These are phyloP conservation scores for Falco concolor DNA, from an alignment of 2,797 vertebrate genomes.

Conservation along the genomic window DNA sequence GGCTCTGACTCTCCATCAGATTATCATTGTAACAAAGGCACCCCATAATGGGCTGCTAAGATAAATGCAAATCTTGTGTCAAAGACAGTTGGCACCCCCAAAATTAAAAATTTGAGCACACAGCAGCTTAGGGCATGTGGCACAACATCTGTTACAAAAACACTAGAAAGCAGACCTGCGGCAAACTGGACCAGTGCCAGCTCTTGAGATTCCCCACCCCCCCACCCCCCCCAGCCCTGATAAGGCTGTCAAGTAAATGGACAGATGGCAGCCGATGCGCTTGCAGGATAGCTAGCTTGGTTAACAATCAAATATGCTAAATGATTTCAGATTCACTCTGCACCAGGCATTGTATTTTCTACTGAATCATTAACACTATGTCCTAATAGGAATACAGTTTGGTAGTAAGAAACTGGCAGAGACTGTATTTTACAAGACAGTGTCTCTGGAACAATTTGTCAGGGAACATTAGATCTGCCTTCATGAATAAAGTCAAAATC, in stretches of 20 bases:
- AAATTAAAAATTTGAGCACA: slow-evolving; percentile 41
- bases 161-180: slow-evolving; percentile 63
- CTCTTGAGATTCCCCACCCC: not conserved
- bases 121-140: slow-evolving; percentile 62
- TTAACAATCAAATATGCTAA: slow-evolving; percentile 62
- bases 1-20: not conserved
- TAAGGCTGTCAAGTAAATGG: slow-evolving; percentile 66
- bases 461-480: not conserved
- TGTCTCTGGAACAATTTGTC: not conserved
- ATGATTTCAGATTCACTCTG: slow-evolving; percentile 48
- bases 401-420: not conserved
- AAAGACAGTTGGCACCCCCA: not conserved
- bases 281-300: slow-evolving; percentile 42
- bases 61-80: slow-evolving; percentile 25
- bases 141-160: slow-evolving; percentile 72
- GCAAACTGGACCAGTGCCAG: slow-evolving; percentile 67
- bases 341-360: slow-evolving; percentile 36
- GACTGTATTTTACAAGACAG: slow-evolving; percentile 13
- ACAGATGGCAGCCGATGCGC: slow-evolving; percentile 72
- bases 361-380: slow-evolving; percentile 35
- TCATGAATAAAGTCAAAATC: not conserved
- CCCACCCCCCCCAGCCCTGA: not conserved
- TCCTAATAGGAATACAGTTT: not conserved
- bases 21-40: not conserved
- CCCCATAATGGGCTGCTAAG: not conserved